Evolutionary conservation across 2,113 vertebrate genomes (phyloP).

Genomic region (Sporophila hypoxantha): DNA sequence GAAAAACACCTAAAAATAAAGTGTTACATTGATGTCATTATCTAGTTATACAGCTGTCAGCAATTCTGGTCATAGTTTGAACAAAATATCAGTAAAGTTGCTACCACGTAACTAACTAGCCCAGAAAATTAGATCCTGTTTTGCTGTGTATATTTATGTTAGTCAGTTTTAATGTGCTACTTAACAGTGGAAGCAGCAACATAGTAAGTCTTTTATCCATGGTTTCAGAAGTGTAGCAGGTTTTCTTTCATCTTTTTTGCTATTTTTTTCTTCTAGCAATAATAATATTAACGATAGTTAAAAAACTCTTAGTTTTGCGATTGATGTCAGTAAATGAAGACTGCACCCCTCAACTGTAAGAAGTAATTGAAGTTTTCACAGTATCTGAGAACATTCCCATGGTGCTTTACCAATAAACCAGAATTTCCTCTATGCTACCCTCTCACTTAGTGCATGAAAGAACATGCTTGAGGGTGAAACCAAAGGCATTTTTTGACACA

Average conservation of each 20-base stretch:
- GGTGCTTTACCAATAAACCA: neutral
- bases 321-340: neutral
- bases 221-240: neutral
- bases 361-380: neutral
- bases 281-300: neutral
- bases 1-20: neutral
- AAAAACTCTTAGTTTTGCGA: neutral
- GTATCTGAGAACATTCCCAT: neutral
- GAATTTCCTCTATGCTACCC: neutral
- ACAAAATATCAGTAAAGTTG: neutral
- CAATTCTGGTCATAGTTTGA: neutral
- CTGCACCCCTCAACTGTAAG: neutral
- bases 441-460: neutral
- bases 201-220: neutral
- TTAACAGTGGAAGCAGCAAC: neutral
- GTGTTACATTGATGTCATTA: neutral
- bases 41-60: neutral
- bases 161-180: neutral
- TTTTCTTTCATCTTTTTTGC: slow-evolving; percentile 29
- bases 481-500: neutral
- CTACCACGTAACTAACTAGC: neutral
- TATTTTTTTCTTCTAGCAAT: neutral
- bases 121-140: neutral
- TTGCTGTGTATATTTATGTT: neutral
- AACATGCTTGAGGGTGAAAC: neutral